These are phyloP conservation scores for Drosophila demipolita DNA, from an alignment of 2,888 invertebrate genomes.

Conservation along the genomic window DNA sequence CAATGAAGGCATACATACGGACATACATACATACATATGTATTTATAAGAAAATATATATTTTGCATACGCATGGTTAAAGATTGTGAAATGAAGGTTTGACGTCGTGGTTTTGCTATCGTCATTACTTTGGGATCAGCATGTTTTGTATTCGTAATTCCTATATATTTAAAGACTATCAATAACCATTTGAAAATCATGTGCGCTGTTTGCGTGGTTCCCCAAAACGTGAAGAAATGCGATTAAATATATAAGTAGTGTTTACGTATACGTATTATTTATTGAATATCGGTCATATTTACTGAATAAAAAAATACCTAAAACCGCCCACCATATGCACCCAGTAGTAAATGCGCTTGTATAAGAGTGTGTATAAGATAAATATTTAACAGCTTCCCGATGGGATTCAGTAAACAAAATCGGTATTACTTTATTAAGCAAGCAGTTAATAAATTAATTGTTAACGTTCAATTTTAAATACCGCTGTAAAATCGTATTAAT, in stretches of 20 bases:
- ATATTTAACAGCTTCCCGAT: conserved; percentile 11
- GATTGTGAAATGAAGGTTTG: conserved; percentile 17
- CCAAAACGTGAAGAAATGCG: conserved; percentile 23
- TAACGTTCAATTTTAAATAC: conserved; percentile 40
- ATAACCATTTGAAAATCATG: neutral
- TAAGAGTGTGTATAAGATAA: conserved; percentile 3
- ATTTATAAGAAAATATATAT: neutral
- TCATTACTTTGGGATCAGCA: conserved; percentile 12
- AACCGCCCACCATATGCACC: neutral
- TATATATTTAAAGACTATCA: conserved; percentile 6
- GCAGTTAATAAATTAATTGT: conserved; percentile 42
- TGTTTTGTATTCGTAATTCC: neutral
- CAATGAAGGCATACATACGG: neutral
- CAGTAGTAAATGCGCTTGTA: neutral
- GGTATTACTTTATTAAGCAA: conserved; percentile 60
- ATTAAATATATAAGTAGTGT: conserved; percentile 35
- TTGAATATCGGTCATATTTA: conserved; percentile 11
- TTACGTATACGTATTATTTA: conserved; percentile 16
- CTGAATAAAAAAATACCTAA: conserved; percentile 8
- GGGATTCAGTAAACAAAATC: conserved; percentile 24
- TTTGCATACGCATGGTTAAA: neutral
- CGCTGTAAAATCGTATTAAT: conserved; percentile 45
- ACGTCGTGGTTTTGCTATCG: conserved; percentile 45
- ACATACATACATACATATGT: neutral
- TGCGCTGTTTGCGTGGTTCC: conserved; percentile 26